Percentiles rank a stretch among this genome's conserved stretches.
Evolutionary conservation across 2,888 invertebrate species (phyloP).

Genomic region (Bugula neritina): DNA sequence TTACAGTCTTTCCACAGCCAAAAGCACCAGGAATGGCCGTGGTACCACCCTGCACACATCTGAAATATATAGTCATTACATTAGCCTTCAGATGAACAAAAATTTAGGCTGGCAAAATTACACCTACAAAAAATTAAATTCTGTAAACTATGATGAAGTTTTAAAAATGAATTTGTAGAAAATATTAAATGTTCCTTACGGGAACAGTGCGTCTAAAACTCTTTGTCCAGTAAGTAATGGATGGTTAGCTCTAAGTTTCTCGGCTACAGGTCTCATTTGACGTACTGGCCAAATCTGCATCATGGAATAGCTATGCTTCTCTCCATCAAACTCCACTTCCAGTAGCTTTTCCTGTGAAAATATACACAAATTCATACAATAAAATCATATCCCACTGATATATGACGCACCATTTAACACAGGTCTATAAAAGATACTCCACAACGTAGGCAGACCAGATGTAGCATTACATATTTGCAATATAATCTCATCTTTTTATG

Average conservation of each 20-base stretch:
- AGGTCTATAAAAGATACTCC: neutral
- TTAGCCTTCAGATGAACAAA: too few relatives aligned
- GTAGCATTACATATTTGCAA: too few relatives aligned
- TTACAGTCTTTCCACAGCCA: conserved; percentile 99
- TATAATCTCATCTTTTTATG: too few relatives aligned
- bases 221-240: conserved; percentile 96
- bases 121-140: too few relatives aligned
- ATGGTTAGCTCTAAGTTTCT: conserved; percentile 97
- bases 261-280: conserved; percentile 89
- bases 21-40: conserved; percentile 99
- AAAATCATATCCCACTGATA: too few relatives aligned
- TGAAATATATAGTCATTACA: too few relatives aligned
- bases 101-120: too few relatives aligned
- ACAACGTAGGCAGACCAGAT: too few relatives aligned
- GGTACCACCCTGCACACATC: conserved; percentile 95
- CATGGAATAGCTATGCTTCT: conserved; percentile 85
- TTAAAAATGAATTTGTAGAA: too few relatives aligned
- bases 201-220: conserved; percentile 95
- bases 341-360: conserved; percentile 77
- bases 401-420: too few relatives aligned
- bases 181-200: conserved; percentile 63
- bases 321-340: conserved; percentile 97
- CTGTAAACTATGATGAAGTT: too few relatives aligned
- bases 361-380: too few relatives aligned
- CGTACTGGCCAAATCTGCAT: conserved; percentile 99